phyloP scores from a whole-genome alignment of 2,888 invertebrate species.

The Zhuqinia jingwanae region DNA sequence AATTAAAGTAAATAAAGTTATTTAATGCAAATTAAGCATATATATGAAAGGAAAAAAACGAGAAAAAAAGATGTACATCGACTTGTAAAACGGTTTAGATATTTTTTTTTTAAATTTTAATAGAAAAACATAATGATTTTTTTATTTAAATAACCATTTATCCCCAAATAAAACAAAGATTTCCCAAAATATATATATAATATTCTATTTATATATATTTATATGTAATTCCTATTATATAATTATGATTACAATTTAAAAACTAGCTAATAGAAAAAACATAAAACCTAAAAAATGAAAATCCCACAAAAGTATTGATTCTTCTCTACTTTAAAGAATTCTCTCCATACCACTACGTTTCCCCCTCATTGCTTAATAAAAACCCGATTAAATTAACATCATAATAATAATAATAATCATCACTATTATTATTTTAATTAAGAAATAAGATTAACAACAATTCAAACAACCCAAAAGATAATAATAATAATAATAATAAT shows the following conservation, averaged over 20 bases:
- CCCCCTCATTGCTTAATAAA: background rate
- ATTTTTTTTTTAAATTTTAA: conserved; percentile 29
- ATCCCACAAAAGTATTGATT: too few relatives aligned
- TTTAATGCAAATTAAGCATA: too few relatives aligned
- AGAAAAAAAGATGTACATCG: too few relatives aligned
- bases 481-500: conserved; percentile 5
- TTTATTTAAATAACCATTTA: conserved; percentile 68
- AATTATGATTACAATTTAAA: background rate
- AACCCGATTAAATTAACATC: background rate
- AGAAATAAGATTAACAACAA: conserved; percentile 47
- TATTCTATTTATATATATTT: background rate
- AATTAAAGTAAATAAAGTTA: too few relatives aligned
- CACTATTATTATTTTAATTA: background rate
- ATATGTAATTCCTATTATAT: background rate
- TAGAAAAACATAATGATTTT: conserved; percentile 60
- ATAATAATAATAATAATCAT: conserved; percentile 13
- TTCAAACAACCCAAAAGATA: conserved; percentile 29
- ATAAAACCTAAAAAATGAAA: conserved; percentile 17
- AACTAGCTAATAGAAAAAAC: conserved; percentile 26
- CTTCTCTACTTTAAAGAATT: too few relatives aligned
- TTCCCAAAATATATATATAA: conserved; percentile 56
- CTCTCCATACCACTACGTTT: background rate
- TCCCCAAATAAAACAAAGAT: conserved; percentile 58
- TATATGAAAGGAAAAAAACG: too few relatives aligned
- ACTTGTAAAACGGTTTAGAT: too few relatives aligned